Evolutionary conservation across 2,888 invertebrate genomes (phyloP).

Genomic region (Temnothorax ravouxi): DNA sequence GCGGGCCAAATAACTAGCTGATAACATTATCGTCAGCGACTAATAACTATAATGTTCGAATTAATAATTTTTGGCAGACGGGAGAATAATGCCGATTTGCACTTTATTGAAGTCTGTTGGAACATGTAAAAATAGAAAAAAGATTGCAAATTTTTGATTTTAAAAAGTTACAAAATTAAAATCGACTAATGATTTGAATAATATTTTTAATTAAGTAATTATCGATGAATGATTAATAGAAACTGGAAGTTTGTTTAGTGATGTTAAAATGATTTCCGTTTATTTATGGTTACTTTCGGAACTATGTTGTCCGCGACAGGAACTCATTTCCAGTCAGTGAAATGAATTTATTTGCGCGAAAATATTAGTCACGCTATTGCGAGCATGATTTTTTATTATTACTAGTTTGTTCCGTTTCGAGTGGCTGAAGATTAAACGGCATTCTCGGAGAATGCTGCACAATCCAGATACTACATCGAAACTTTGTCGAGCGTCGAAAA

Average conservation of each 20-base stretch:
- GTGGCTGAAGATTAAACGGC: conserved; percentile 31
- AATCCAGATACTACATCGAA: conserved; percentile 2
- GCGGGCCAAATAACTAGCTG: background rate
- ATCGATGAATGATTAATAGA: background rate
- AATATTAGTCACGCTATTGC: conserved; percentile 42
- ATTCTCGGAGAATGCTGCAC: conserved; percentile 17
- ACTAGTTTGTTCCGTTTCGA: conserved; percentile 35
- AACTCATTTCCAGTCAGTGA: conserved; percentile 16
- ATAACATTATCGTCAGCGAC: conserved; percentile 19
- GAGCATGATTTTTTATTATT: conserved; percentile 42
- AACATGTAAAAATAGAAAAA: background rate
- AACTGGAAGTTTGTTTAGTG: background rate
- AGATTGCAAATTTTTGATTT: background rate
- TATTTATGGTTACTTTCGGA: background rate
- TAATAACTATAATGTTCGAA: background rate
- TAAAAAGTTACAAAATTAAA: background rate
- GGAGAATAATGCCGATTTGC: background rate
- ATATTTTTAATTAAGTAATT: background rate
- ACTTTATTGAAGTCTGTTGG: background rate
- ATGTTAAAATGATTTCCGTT: background rate
- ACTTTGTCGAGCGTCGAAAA: conserved; percentile 12
- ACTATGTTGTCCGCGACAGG: background rate
- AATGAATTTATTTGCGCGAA: conserved; percentile 9
- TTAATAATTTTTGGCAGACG: conserved; percentile 13
- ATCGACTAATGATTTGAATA: background rate